Conservation (phyloP, 2,888 invertebrate genomes). For the Chymomyza procnemis region DNA sequence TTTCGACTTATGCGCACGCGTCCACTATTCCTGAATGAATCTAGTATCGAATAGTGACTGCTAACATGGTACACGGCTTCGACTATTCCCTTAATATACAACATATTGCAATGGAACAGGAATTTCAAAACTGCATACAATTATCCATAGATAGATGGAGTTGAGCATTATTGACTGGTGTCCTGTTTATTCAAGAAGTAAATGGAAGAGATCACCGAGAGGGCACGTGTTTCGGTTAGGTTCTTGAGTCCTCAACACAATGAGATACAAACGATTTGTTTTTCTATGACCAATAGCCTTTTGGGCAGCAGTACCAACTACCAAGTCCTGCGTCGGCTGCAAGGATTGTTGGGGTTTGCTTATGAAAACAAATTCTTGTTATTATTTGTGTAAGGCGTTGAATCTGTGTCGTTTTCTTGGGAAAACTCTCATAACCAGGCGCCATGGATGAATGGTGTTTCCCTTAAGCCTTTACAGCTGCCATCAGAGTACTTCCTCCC, state of each 20-base stretch:
- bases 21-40: conserved; percentile 31
- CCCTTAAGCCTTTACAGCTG: conserved; percentile 62
- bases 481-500: conserved; percentile 18
- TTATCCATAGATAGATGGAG: not conserved
- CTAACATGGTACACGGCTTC: not conserved
- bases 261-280: conserved; percentile 54
- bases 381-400: conserved; percentile 54
- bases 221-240: conserved; percentile 58
- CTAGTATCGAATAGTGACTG: not conserved
- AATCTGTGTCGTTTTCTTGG: conserved; percentile 46
- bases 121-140: not conserved
- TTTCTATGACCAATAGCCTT: conserved; percentile 52
- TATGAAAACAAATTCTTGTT: conserved; percentile 55
- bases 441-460: conserved; percentile 40
- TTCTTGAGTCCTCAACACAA: conserved; percentile 8
- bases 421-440: conserved; percentile 39
- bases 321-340: conserved; percentile 26
- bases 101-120: conserved; percentile 61
- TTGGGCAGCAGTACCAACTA: conserved; percentile 8
- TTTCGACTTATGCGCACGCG: conserved; percentile 43
- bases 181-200: conserved; percentile 48
- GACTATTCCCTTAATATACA: conserved; percentile 53
- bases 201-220: conserved; percentile 43
- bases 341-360: conserved; percentile 49
- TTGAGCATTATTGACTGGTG: conserved; percentile 28